These are phyloP conservation scores for Acanthisitta chloris DNA, from an alignment of 2,113 vertebrate species.

Conservation along the genomic window DNA sequence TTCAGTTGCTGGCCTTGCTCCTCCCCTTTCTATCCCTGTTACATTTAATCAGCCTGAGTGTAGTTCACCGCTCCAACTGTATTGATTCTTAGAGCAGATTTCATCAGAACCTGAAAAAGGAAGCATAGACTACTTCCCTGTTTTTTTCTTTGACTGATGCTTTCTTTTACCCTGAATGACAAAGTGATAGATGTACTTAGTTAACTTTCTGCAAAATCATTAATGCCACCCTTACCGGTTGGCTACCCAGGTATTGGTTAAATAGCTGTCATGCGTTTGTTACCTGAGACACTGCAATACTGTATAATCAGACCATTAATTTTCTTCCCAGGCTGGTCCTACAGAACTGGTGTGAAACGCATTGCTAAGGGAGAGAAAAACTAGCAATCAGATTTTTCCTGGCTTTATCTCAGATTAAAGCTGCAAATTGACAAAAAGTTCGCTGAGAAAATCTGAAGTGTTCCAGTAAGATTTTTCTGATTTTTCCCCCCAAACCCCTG, in stretches of 20 bases:
- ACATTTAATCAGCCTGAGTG: constrained; percentile 42
- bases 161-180: constrained; percentile 69
- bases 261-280: constrained; percentile 51
- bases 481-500: fast-evolving
- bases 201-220: constrained; percentile 76
- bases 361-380: background rate
- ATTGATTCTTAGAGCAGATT: constrained; percentile 69
- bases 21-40: constrained; percentile 3
- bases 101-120: constrained; percentile 40
- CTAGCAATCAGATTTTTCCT: background rate
- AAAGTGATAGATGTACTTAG: constrained; percentile 78
- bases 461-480: background rate
- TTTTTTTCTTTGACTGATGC: constrained; percentile 72
- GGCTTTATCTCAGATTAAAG: background rate
- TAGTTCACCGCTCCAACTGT: background rate
- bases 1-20: background rate
- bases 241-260: constrained; percentile 64
- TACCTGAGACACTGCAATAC: constrained; percentile 40
- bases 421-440: background rate
- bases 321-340: constrained; percentile 40
- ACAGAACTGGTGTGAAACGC: constrained; percentile 15
- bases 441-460: background rate
- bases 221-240: constrained; percentile 64
- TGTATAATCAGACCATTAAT: constrained; percentile 53
- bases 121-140: constrained; percentile 29